Evolutionary conservation across 2,113 vertebrate genomes (phyloP).

Genomic region (Bos indicus): DNA sequence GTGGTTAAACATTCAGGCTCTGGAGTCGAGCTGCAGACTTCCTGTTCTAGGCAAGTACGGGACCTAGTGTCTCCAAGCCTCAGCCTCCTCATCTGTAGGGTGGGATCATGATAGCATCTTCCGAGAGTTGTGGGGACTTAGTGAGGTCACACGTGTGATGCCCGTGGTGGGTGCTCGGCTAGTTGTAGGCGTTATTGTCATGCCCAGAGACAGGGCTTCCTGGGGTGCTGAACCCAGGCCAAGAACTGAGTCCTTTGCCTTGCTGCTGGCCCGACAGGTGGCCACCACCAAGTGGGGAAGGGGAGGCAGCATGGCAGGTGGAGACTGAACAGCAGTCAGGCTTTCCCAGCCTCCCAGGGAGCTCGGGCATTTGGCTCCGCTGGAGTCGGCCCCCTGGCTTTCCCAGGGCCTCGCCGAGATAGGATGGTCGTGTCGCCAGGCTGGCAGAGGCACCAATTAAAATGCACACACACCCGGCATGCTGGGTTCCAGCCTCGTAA

Average conservation of each 20-base stretch:
- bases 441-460: slow-evolving; percentile 69
- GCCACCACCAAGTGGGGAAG: slow-evolving; percentile 49
- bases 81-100: background rate
- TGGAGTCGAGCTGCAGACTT: background rate
- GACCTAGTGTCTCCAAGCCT: background rate
- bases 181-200: accelerated
- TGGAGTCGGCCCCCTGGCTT: slow-evolving; percentile 63
- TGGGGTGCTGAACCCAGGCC: background rate
- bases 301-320: slow-evolving; percentile 62
- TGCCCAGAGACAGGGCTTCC: background rate
- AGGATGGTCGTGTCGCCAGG: slow-evolving; percentile 58
- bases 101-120: accelerated
- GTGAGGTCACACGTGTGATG: background rate
- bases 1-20: background rate
- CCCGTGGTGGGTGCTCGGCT: accelerated
- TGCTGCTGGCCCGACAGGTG: background rate
- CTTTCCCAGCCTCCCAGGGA: slow-evolving; percentile 74
- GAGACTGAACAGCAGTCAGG: slow-evolving; percentile 69
- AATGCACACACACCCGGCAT: slow-evolving; percentile 72
- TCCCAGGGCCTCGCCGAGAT: slow-evolving; percentile 65
- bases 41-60: accelerated
- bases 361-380: slow-evolving; percentile 39
- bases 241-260: background rate
- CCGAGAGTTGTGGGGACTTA: background rate
- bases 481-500: slow-evolving; percentile 69